Percentiles rank a stretch among this genome's conserved stretches.
Evolutionary conservation across 1,140 invertebrate species (phyloP).

Genomic region (Atta cephalotes): DNA sequence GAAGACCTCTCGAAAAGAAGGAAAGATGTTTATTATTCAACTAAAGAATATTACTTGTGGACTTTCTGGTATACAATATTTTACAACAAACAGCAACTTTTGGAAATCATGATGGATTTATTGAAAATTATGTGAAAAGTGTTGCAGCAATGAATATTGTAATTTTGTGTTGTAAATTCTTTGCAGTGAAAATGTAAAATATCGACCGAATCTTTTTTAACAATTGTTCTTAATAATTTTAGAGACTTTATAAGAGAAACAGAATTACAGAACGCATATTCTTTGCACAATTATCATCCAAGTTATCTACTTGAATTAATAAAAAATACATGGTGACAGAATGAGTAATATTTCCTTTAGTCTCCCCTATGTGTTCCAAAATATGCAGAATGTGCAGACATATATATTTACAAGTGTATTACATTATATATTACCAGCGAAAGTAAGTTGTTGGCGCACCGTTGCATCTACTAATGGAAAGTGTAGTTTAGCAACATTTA

Average conservation of each 20-base stretch:
- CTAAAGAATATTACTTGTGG: neutral
- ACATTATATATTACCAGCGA: neutral
- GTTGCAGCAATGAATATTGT: neutral
- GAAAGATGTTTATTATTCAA: neutral
- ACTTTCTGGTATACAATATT: neutral
- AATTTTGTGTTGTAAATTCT: neutral
- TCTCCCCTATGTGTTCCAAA: neutral
- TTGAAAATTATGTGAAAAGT: neutral
- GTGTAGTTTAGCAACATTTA: neutral
- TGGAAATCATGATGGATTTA: neutral
- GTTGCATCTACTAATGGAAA: neutral
- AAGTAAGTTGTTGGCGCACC: neutral
- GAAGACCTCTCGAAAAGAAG: neutral
- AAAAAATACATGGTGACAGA: neutral
- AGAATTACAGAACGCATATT: neutral
- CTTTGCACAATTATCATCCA: neutral
- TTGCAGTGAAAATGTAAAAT: neutral
- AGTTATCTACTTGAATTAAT: conserved; percentile 14
- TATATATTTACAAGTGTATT: neutral
- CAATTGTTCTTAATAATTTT: neutral
- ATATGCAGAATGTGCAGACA: neutral
- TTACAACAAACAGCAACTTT: conserved; percentile 5
- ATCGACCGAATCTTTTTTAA: neutral
- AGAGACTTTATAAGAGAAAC: neutral
- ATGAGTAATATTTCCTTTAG: neutral